Base-by-base conservation (phyloP, 2,888 invertebrate genomes). In the Oithona nana region DNA sequence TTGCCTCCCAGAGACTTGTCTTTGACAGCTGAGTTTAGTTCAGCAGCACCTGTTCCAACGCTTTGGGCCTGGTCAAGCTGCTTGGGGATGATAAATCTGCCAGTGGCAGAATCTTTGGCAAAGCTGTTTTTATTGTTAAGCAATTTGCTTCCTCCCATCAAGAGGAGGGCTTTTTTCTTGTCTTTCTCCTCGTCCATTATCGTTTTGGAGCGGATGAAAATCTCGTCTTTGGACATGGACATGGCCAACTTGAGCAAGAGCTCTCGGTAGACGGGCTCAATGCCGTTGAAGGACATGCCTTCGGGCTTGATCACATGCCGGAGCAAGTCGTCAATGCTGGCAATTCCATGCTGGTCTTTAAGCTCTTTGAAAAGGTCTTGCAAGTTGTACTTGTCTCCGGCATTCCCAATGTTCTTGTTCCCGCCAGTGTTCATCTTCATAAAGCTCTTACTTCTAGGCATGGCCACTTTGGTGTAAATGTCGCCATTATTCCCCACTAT, bases 231-330 rank as follows among this genome's bases (percentile, higher is more conserved):
- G 20, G 88, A 88, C 64, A 90, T 74, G 0, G 88, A 88, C 0
- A 89, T 82, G 2, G 88, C 87, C 66, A 89, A 75, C 74, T 89
- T 89, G 49, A 89, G 73, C 56, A 90, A 75, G 71, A 90, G 87
- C 74, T 89, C 89, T 72, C 89, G 88, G 72, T 89, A 88, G 66
- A 88, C 84, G 56, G 89, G 89, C 72, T 88, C 88, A 64, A 89
- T 77, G 70, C 88, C 88, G 75, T 89, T 89, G 73, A 88, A 88
- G 64, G 88, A 88, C 88, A 89, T 89, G 65, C 89, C 88, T 73
- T 88, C 87, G 48, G 87, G 82, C 73, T 88, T 86, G 69, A 89
- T 87, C 71, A 89, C 88, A 70, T 86, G 84, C 69, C 83, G 85
- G 57, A 89, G 77, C 0, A 69, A 65, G 6, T 66, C 67, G 55